These are phyloP conservation scores for Lysandra coridon DNA, from an alignment of 2,888 invertebrate genomes.

Conservation along the genomic window DNA sequence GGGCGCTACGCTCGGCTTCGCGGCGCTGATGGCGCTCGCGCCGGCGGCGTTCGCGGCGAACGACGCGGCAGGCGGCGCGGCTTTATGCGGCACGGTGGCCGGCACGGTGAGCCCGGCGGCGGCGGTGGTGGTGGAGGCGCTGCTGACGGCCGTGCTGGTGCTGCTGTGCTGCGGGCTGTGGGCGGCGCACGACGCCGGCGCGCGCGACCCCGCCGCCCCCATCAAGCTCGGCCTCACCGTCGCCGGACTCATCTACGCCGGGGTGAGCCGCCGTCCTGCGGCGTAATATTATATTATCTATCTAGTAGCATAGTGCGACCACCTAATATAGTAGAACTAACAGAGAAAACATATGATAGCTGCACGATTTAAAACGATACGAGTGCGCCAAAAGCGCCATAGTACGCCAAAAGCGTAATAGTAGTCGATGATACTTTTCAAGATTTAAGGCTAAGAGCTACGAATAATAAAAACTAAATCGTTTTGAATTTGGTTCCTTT, in stretches of 20 bases:
- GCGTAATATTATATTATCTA: too few relatives aligned
- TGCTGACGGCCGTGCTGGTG: slow-evolving; percentile 56
- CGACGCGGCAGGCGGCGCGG: slow-evolving; percentile 31
- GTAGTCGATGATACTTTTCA: too few relatives aligned
- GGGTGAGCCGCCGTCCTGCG: slow-evolving; percentile 49
- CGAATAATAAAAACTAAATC: too few relatives aligned
- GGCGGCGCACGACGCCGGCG: slow-evolving; percentile 53
- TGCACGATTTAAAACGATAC: too few relatives aligned
- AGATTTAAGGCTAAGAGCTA: too few relatives aligned
- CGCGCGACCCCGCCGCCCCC: slow-evolving; percentile 56
- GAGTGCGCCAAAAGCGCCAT: too few relatives aligned
- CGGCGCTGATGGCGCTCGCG: slow-evolving; percentile 49
- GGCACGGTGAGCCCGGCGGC: slow-evolving; percentile 36
- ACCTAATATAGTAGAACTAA: too few relatives aligned
- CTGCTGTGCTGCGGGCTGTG: slow-evolving; percentile 58
- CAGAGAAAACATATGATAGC: too few relatives aligned
- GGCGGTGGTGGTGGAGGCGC: slow-evolving; percentile 50
- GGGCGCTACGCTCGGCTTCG: slow-evolving; percentile 60
- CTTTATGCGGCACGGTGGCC: slow-evolving; percentile 33
- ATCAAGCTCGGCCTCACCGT: slow-evolving; percentile 66
- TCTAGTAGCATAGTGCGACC: too few relatives aligned
- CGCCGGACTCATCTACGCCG: slow-evolving; percentile 64
- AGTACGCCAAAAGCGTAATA: too few relatives aligned
- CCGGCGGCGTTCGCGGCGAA: slow-evolving; percentile 38
- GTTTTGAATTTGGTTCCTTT: too few relatives aligned